Evolutionary conservation across 2,797 vertebrate species (phyloP).

Genomic region (Melanotaenia maccullochi): DNA sequence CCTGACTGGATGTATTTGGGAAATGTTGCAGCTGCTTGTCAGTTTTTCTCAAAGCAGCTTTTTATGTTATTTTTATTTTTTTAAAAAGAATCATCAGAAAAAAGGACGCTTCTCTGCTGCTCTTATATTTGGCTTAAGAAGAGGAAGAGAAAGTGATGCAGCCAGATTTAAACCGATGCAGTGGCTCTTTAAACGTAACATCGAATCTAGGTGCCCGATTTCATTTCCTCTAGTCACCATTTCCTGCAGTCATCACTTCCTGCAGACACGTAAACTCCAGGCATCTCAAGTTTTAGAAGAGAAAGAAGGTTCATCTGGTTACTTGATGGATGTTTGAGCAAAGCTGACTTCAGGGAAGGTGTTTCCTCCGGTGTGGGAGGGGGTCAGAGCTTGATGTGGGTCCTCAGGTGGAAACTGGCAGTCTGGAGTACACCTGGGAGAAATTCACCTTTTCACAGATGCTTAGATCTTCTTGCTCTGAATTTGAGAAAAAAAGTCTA

Average conservation of each 20-base stretch:
- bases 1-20: background rate
- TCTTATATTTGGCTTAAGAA: background rate
- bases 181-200: slow-evolving; percentile 10
- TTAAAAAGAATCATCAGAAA: slow-evolving; percentile 13
- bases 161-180: background rate
- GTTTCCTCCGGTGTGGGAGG: slow-evolving; percentile 18
- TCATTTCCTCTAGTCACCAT: slow-evolving; percentile 5
- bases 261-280: slow-evolving; percentile 15
- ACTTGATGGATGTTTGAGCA: slow-evolving; percentile 7
- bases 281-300: slow-evolving; percentile 2
- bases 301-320: background rate
- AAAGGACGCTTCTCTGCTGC: slow-evolving; percentile 7
- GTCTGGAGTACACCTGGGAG: slow-evolving; percentile 18
- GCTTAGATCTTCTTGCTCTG: slow-evolving; percentile 14
- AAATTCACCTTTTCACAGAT: slow-evolving; percentile 11
- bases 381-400: slow-evolving; percentile 23
- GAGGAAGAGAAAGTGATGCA: background rate
- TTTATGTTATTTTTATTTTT: slow-evolving; percentile 21
- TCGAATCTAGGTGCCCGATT: slow-evolving; percentile 5
- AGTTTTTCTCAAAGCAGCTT: slow-evolving; percentile 41
- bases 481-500: background rate
- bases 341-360: slow-evolving; percentile 1
- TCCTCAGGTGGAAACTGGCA: slow-evolving; percentile 40
- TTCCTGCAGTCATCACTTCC: slow-evolving; percentile 6
- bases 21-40: background rate